Percentiles rank a stretch among this genome's conserved stretches.
These are phyloP conservation scores for Aviceda subcristata DNA, from an alignment of 2,113 vertebrate species.

Conservation along the genomic window DNA sequence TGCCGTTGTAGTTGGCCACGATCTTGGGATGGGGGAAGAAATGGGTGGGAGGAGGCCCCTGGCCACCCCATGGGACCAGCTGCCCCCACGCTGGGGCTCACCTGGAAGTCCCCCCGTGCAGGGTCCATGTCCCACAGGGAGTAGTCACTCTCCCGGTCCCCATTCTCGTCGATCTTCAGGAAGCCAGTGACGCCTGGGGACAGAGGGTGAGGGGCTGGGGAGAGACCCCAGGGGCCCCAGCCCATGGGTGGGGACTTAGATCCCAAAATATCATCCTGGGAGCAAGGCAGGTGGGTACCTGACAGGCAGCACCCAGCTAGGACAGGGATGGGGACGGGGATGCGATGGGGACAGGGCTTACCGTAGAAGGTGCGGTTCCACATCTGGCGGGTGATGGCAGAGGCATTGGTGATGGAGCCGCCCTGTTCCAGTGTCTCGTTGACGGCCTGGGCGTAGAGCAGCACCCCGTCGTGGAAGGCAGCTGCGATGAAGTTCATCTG, in stretches of 20 bases:
- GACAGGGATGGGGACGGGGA: rapidly evolving
- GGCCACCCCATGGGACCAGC: rapidly evolving
- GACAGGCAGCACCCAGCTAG: not conserved
- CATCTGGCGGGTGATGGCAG: conserved; percentile 69
- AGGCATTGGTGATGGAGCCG: conserved; percentile 51
- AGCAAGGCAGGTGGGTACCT: rapidly evolving
- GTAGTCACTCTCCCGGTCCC: conserved; percentile 88
- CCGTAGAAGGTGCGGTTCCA: conserved; percentile 77
- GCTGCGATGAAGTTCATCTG: conserved; percentile 78
- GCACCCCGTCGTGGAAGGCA: conserved; percentile 73
- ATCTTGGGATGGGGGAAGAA: conserved; percentile 63
- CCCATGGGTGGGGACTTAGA: not conserved
- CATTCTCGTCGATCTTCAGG: conserved; percentile 82
- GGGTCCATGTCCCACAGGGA: conserved; percentile 90
- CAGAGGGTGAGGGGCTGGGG: not conserved
- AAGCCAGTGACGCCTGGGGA: conserved; percentile 82
- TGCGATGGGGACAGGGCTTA: not conserved
- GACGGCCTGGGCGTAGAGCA: conserved; percentile 75
- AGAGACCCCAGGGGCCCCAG: not conserved
- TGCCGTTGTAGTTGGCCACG: conserved; percentile 85
- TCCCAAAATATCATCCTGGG: not conserved
- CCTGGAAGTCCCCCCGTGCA: conserved; percentile 77
- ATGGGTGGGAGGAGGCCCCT: not conserved
- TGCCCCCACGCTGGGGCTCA: not conserved
- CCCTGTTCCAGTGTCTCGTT: conserved; percentile 67